Evolutionary conservation across 2,113 vertebrate species (phyloP).

Genomic region (Percina caprodes): DNA sequence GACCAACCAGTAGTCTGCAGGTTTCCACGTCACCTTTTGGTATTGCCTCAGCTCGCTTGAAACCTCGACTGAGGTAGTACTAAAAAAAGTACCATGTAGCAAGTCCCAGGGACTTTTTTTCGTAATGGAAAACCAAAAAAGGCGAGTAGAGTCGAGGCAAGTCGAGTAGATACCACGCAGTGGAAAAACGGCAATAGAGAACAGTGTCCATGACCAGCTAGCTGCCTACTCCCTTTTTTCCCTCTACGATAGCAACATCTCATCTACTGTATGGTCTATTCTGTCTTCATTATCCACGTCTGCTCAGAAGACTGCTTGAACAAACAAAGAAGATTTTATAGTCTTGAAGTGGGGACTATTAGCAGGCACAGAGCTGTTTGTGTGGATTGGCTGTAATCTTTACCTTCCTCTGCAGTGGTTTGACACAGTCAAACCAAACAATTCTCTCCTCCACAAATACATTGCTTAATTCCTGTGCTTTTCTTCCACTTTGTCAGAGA

Average conservation of each 20-base stretch:
- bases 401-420: conserved; percentile 13
- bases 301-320: conserved; percentile 18
- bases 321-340: conserved; percentile 33
- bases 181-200: too few species aligned
- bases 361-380: conserved; percentile 9
- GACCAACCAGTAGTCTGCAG: too few species aligned
- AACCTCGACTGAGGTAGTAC: too few species aligned
- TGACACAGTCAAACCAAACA: conserved; percentile 34
- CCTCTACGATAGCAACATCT: not conserved
- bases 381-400: conserved; percentile 25
- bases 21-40: too few species aligned
- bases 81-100: too few species aligned
- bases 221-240: not conserved
- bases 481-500: conserved; percentile 32
- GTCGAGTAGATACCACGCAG: too few species aligned
- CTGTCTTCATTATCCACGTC: conserved; percentile 15
- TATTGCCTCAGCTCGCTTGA: too few species aligned
- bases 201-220: not conserved
- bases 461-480: conserved; percentile 11
- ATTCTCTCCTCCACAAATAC: not conserved
- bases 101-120: too few species aligned
- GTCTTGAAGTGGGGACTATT: conserved; percentile 29
- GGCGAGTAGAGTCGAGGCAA: too few species aligned
- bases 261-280: not conserved
- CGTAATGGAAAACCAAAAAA: too few species aligned